Evolutionary conservation across 2,888 invertebrate genomes (phyloP).

Genomic region (Patella pellucida): DNA sequence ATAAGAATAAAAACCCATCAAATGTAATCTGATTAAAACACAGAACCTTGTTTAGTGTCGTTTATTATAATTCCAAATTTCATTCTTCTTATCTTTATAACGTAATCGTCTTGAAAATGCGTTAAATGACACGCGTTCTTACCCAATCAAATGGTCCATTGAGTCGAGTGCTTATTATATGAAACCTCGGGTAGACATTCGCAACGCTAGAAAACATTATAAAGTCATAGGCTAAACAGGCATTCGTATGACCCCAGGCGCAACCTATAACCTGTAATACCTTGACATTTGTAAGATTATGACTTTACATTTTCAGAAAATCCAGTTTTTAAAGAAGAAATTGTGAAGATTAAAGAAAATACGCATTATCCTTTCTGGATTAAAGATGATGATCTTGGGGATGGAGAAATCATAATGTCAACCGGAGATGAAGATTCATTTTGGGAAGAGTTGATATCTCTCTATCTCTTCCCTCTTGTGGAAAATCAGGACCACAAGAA

Average conservation of each 20-base stretch:
- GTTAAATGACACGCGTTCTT: too few relatives aligned
- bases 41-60: too few relatives aligned
- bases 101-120: too few relatives aligned
- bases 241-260: not conserved
- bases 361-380: constrained; percentile 42
- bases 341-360: not conserved
- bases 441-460: constrained; percentile 94
- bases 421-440: constrained; percentile 83
- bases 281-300: not conserved
- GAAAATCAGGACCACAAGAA: constrained; percentile 83
- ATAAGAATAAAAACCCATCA: too few relatives aligned
- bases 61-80: too few relatives aligned
- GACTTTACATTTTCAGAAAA: constrained; percentile 37
- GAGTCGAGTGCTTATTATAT: too few relatives aligned
- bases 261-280: not conserved
- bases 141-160: too few relatives aligned
- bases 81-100: too few relatives aligned
- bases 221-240: not conserved
- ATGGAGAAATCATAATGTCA: constrained; percentile 68
- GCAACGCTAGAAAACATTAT: too few relatives aligned
- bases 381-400: constrained; percentile 38
- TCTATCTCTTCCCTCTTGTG: constrained; percentile 93
- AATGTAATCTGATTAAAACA: too few relatives aligned
- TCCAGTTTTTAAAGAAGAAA: constrained; percentile 38
- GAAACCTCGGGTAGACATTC: too few relatives aligned